These are phyloP conservation scores for Tigriopus japonicus DNA, from an alignment of 1,140 invertebrate species.

Conservation along the genomic window DNA sequence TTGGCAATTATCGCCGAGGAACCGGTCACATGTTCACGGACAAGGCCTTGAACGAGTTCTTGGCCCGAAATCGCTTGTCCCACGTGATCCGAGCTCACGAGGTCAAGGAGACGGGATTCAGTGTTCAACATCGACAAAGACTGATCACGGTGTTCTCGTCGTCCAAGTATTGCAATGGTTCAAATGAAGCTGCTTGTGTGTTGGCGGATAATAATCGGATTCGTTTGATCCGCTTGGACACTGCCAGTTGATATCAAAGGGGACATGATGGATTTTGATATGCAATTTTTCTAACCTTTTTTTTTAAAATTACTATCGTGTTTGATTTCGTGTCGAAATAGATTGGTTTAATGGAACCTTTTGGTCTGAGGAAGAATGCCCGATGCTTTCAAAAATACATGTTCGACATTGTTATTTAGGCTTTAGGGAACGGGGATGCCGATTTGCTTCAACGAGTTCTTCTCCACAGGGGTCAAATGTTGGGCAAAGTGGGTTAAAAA, in stretches of 20 bases:
- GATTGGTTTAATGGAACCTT: too few species aligned
- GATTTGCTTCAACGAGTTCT: conserved; percentile 25
- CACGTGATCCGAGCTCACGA: conserved; percentile 52
- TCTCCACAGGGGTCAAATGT: conserved; percentile 34
- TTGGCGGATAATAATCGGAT: conserved; percentile 35
- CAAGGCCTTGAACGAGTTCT: conserved; percentile 42
- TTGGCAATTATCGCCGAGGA: conserved; percentile 41
- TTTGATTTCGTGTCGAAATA: too few species aligned
- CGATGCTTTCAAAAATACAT: too few species aligned
- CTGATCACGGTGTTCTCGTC: conserved; percentile 47
- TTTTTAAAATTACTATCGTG: too few species aligned
- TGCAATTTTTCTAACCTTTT: too few species aligned
- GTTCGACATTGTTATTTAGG: too few species aligned
- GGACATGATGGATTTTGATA: too few species aligned
- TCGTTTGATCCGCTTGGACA: conserved; percentile 36
- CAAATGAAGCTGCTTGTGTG: conserved; percentile 44
- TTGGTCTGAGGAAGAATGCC: too few species aligned
- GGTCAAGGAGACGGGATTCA: conserved; percentile 45
- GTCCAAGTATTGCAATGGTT: conserved; percentile 41
- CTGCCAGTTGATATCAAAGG: conserved; percentile 18
- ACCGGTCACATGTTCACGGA: conserved; percentile 49
- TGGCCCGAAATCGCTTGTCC: conserved; percentile 38
- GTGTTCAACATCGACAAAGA: conserved; percentile 41
- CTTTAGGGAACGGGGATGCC: conserved; percentile 17
- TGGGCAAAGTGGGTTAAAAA: conserved; percentile 33